phyloP scores from a whole-genome alignment of 2,888 invertebrate genomes.

The Colletes collaris region DNA sequence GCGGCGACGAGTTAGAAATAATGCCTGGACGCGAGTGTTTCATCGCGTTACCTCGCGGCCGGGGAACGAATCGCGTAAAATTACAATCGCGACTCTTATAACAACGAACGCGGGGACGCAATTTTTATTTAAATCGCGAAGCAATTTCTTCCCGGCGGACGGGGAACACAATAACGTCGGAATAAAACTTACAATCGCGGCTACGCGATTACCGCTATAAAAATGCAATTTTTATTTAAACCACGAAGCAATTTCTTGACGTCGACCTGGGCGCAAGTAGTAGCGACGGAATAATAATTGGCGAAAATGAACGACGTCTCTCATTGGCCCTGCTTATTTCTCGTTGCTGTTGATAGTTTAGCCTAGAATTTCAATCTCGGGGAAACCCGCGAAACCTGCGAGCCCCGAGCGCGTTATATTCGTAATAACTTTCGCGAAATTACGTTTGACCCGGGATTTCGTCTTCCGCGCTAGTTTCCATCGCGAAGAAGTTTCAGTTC shows the following conservation, averaged over 20 bases:
- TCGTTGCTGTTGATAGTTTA: conserved; percentile 2
- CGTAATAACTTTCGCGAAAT: conserved; percentile 52
- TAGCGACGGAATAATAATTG: conserved; percentile 39
- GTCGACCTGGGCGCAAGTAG: background rate
- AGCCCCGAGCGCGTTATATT: conserved; percentile 9
- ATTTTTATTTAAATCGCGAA: conserved; percentile 15
- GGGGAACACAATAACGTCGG: conserved; percentile 11
- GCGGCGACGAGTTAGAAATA: no score
- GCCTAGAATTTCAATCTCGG: conserved; percentile 35
- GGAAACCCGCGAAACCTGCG: background rate
- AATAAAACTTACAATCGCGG: conserved; percentile 11
- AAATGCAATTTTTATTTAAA: conserved; percentile 9
- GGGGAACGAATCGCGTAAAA: conserved; percentile 8
- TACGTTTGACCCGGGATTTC: conserved; percentile 46
- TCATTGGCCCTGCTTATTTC: conserved; percentile 15
- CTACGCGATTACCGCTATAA: background rate
- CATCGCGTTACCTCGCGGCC: background rate
- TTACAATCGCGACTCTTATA: background rate
- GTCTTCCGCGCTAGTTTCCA: conserved; percentile 15
- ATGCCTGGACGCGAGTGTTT: no score
- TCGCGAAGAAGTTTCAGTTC: background rate
- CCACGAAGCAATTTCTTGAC: conserved; percentile 11
- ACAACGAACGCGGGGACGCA: conserved; percentile 4
- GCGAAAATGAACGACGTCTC: conserved; percentile 27
- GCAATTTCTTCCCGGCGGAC: conserved; percentile 12